Evolutionary conservation across 2,797 vertebrate genomes (phyloP).

Genomic region (Gymnoscopelus microlampas): DNA sequence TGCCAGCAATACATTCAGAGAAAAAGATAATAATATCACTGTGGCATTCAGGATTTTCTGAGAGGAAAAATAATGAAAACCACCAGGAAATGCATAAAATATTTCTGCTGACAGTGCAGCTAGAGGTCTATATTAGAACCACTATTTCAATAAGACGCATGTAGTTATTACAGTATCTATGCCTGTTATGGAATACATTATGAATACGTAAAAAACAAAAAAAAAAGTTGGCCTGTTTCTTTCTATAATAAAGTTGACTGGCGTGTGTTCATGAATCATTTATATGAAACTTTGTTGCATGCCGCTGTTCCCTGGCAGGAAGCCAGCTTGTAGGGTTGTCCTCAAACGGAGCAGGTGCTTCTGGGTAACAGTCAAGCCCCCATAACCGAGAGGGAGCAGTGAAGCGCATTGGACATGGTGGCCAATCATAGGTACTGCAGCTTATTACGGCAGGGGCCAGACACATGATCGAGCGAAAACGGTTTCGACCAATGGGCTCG

Average conservation of each 20-base stretch:
- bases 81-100: conserved; percentile 2
- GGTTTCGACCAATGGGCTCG: too few relatives aligned
- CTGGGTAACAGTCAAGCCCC: conserved; percentile 40
- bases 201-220: conserved; percentile 26
- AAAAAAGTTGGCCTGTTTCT: conserved; percentile 9
- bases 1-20: conserved; percentile 18
- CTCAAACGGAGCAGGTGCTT: conserved; percentile 51
- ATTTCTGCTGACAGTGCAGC: conserved; percentile 22
- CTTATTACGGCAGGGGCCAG: too few relatives aligned
- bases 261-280: conserved; percentile 58
- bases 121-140: conserved; percentile 5
- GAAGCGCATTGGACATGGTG: too few relatives aligned
- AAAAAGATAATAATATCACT: conserved; percentile 19
- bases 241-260: conserved; percentile 36
- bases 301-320: conserved; percentile 31
- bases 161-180: conserved; percentile 29
- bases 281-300: conserved; percentile 45
- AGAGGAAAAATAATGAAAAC: background rate
- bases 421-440: too few relatives aligned
- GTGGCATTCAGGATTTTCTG: background rate
- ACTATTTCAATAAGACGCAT: conserved; percentile 16
- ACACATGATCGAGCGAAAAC: too few relatives aligned
- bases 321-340: conserved; percentile 22
- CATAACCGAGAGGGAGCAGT: too few relatives aligned
- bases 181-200: conserved; percentile 26